Conservation (phyloP, 2,888 invertebrate species). For the Himalopsyche tibetana region DNA sequence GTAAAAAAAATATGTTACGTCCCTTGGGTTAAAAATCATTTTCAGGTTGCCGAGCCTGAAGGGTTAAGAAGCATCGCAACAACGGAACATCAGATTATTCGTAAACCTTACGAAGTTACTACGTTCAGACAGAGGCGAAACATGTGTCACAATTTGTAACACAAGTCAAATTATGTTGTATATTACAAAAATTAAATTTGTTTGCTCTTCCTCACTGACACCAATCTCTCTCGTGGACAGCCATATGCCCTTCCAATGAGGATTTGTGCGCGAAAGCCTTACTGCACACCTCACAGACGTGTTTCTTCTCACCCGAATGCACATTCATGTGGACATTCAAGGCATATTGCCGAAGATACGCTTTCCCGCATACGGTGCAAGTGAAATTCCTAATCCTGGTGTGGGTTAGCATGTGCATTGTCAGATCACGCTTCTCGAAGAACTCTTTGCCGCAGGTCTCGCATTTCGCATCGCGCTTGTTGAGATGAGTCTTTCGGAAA, state of each 20-base stretch:
- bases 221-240: conserved; percentile 45
- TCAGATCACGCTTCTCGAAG: conserved; percentile 47
- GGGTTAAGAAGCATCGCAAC: too few species aligned
- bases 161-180: too few species aligned
- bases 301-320: conserved; percentile 50
- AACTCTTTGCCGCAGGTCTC: conserved; percentile 44
- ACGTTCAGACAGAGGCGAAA: too few species aligned
- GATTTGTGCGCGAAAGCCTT: conserved; percentile 56
- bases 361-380: conserved; percentile 53
- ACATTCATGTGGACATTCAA: conserved; percentile 54
- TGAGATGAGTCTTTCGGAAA: conserved; percentile 55
- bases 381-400: conserved; percentile 47
- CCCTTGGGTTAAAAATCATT: too few species aligned
- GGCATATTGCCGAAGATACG: conserved; percentile 50
- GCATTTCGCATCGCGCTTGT: conserved; percentile 50
- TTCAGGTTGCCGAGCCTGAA: too few species aligned
- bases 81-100: too few species aligned
- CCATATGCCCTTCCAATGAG: conserved; percentile 56
- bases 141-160: too few species aligned
- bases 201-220: background rate
- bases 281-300: conserved; percentile 51
- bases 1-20: too few species aligned
- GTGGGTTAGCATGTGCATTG: conserved; percentile 51
- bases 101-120: too few species aligned
- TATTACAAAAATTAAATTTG: too few species aligned